Evolutionary conservation across 2,113 vertebrate species (phyloP).

Genomic region (Hemiscyllium ocellatum): DNA sequence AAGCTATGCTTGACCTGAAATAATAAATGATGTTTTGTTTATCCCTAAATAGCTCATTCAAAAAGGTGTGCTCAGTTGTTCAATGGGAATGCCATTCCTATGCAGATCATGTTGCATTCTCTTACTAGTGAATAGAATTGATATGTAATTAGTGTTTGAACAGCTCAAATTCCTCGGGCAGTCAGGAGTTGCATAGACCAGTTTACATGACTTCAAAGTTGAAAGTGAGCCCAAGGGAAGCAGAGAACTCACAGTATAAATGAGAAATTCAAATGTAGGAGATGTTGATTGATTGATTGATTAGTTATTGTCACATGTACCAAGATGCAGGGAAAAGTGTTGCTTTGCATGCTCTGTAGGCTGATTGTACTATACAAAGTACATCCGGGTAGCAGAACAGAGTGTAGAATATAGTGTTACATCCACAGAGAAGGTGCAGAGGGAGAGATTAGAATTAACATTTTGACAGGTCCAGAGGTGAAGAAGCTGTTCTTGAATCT

Average conservation of each 20-base stretch:
- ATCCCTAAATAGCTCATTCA: conserved; percentile 1
- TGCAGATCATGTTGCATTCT: not conserved
- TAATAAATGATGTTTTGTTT: not conserved
- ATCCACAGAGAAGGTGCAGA: too few species aligned
- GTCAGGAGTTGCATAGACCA: not conserved
- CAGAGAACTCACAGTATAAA: not conserved
- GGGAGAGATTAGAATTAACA: too few species aligned
- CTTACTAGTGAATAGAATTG: not conserved
- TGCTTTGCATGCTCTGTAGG: too few species aligned
- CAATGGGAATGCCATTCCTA: not conserved
- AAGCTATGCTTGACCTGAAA: not conserved
- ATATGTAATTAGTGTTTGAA: not conserved
- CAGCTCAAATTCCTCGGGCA: not conserved
- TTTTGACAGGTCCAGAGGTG: too few species aligned
- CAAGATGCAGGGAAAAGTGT: too few species aligned
- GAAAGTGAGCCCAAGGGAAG: not conserved
- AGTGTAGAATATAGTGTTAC: too few species aligned
- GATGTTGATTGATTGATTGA: too few species aligned
- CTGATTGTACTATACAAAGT: too few species aligned
- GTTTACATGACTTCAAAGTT: not conserved
- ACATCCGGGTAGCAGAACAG: too few species aligned
- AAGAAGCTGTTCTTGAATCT: too few species aligned
- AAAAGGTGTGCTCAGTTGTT: not conserved
- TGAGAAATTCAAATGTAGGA: not conserved
- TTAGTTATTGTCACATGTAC: too few species aligned